Percentiles rank a stretch among this genome's conserved stretches.
Conservation (phyloP, 2,113 vertebrate genomes). For the Nothocercus nigrocapillus region DNA sequence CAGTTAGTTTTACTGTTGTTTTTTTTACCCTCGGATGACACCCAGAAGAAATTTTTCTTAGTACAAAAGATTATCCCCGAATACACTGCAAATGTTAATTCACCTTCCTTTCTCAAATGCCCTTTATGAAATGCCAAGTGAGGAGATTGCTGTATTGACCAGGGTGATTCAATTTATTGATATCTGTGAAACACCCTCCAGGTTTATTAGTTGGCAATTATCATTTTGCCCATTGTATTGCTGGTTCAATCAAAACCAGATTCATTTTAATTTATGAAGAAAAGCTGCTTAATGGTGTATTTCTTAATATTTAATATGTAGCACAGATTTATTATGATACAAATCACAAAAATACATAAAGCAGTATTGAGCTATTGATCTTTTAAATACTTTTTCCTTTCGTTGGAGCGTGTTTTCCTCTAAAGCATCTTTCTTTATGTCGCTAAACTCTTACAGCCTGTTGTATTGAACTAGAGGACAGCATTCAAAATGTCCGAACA, state of each 20-base stretch:
- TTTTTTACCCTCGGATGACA: background rate
- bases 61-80: slow-evolving; percentile 4
- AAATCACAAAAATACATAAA: background rate
- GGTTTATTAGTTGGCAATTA: background rate
- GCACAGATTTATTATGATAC: background rate
- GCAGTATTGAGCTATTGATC: background rate
- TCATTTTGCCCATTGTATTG: background rate
- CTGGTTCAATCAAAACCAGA: background rate
- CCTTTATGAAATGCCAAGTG: background rate
- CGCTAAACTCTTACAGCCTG: background rate
- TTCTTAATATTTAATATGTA: background rate
- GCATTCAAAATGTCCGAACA: background rate
- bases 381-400: background rate
- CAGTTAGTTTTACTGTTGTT: slow-evolving; percentile 17
- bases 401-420: background rate
- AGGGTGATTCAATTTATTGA: background rate
- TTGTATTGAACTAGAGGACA: background rate
- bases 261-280: background rate
- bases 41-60: background rate
- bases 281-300: background rate
- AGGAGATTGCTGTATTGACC: background rate
- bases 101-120: background rate
- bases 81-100: background rate
- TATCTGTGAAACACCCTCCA: background rate
- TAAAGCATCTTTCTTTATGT: background rate